Base-by-base conservation (phyloP, 2,113 vertebrate species). In the Boleophthalmus pectinirostris region DNA sequence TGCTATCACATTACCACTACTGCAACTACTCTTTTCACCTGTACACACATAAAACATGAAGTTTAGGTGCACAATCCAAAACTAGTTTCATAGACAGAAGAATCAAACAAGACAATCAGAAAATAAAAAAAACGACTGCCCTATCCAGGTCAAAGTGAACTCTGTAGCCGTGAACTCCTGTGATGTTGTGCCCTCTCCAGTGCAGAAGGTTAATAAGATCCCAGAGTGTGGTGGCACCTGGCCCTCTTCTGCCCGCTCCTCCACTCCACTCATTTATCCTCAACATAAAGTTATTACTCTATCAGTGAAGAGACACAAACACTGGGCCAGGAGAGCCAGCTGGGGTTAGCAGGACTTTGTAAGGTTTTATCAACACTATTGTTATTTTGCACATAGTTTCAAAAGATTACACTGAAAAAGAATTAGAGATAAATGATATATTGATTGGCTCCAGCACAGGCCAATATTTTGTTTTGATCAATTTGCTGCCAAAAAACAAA, bases 171-270 rank as follows among this genome's bases (percentile, higher is more conserved):
- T 68, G 58, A 72, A 60, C 49, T 24, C 80, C 51, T 68, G 3
- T 18, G 70, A 74, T 75, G 68, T 69, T 46, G 61, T 53, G 38
- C 33, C 53, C 45, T 53, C 63, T n/a, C 54, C 46, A 23, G 56
- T 7, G 64, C 56, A 64, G 64, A 49, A 23, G 70, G 54, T 79
- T 86, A 82, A 84, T 78, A 78, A 75, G 74, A 73, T 23, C 80
- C 73, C 73, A 46, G 75, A 61, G 72, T 74, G 78, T 76, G 68
- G 79, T 71, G 54, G 33, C 67, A 81, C 49, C 66, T 70, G 72
- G 82, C 70, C 64, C 49, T 16, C 54, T 57, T 72, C 77, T 74
- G 70, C 79, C 38, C 72, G 66, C 82, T 72, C 66, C 78, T 68
- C 6, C 20, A 72, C 24, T 70, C 74, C 70, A 74, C 51, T 68